Evolutionary conservation across 2,113 vertebrate genomes (phyloP), one percentile per base, ranked within the genome.

Genomic region (Salvelinus alpinus): DNA sequence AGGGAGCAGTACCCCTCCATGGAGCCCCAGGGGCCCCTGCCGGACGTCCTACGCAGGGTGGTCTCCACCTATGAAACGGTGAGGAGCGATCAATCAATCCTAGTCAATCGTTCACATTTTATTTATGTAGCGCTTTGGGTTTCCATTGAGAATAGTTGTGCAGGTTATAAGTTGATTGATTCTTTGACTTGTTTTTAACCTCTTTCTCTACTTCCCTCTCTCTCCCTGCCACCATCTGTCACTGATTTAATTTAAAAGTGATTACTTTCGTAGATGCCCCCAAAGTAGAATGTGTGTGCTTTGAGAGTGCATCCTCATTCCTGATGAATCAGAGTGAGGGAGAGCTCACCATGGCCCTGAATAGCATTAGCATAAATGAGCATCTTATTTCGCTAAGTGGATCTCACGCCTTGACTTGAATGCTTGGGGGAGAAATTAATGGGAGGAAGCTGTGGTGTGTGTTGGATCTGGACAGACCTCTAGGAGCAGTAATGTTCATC

Each of bases 41-140:
- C 97, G 0, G 97, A 99, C 54, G 95, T 97, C 70, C 93, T 98
- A 78, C 97, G 95, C 87, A 95, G 94, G 86, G 96, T 96, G 4
- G 93, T 97, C 74, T 94, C 95, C 31, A 95, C 95, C 0, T 99
- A 96, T 60, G 96, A 98, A 79, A 90, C 81, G 92, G 96, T 98
- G 85, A 96, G 96, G n/a, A 82, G 16, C 65, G 20, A 31, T 69
- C 66, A 69, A 38, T 20, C n/a, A 44, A 69, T 2, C 6, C 34
- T 34, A 34, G 34, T 34, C 38, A 48, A 11, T 44, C 38, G 9
- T 44, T 44, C 9, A 44, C 9, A 44, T 44, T 44, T 44, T 44
- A 44, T 44, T 44, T 44, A 44, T 44, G 38, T 44, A 44, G 8
- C 2, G 38, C 8, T 44, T 38, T 54, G 47, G 3, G 44, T 48